Base-by-base conservation (phyloP, 2,113 vertebrate species). In the Sceloporus tristichus region DNA sequence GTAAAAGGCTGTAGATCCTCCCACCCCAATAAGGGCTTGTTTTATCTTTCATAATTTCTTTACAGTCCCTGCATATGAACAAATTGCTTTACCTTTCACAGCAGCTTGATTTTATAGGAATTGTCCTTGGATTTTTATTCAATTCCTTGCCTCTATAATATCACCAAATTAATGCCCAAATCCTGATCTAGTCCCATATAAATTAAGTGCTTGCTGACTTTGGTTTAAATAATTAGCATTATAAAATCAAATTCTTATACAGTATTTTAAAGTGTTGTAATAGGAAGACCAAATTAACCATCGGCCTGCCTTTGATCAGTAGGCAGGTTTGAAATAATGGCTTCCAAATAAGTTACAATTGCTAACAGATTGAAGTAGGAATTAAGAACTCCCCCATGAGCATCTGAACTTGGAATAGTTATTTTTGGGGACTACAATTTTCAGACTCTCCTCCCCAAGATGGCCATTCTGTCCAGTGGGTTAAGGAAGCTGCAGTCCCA, bases 271-370 rank as follows among this genome's bases (percentile, higher is more conserved):
- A 89, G 90, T 84, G 27, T 18, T 56, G 70, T 48, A 18, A 27
- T 84, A 18, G 75, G 18, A 40, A 14, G 73, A 40, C 59, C 77
- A 68, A 1, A 87, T 74, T 25, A n/a, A 16, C 10, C 27, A 27
- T 56, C 77, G 56, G 53, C 19, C 16, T 84, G 27, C 85, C 92
- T 89, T 83, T 53, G 0, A 0, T 53, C 23, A 91, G 3, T 53
- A 10, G 11, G 10, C 89, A 89, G 89, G 85, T 66, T 74, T 92
- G 71, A 68, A 65, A 13, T 77, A 23, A 86, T 54, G 23, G 10
- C n/a, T 68, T 68, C 27, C 27, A n/a, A 73, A 56, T 80, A 38
- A 40, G 71, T 13, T 68, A 3, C n/a, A 77, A 53, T 66, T 23
- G 10, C 34, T 53, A 78, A 48, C 29, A 25, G n/a, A 42, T 18